Evolutionary conservation across 2,797 vertebrate genomes (phyloP).

Genomic region (Acrossocheilus wenchowensis): DNA sequence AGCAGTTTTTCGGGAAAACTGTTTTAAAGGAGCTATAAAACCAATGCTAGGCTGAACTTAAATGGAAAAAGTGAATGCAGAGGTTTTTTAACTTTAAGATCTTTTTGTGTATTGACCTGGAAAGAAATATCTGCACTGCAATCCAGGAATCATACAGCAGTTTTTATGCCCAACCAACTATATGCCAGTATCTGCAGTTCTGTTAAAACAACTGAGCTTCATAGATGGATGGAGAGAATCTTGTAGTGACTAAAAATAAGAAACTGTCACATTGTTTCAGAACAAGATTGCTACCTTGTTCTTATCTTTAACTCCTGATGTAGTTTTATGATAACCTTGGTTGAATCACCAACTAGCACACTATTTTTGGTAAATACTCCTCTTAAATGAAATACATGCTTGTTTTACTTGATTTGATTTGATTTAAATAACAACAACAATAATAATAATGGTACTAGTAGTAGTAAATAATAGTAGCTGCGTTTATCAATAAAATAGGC

Average conservation of each 20-base stretch:
- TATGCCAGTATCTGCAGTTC: neutral
- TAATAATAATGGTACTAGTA: neutral
- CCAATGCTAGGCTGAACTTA: neutral
- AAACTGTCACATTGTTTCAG: neutral
- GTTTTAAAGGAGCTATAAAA: constrained; percentile 2
- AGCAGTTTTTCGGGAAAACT: neutral
- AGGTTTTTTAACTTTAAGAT: neutral
- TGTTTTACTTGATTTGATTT: no score
- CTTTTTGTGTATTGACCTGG: constrained; percentile 52
- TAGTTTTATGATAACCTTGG: neutral
- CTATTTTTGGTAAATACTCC: neutral
- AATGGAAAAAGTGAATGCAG: neutral
- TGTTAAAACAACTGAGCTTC: neutral
- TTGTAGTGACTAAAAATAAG: neutral
- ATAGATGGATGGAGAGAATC: neutral
- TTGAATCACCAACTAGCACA: neutral
- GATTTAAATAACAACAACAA: no score
- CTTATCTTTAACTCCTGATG: neutral
- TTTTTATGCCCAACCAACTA: neutral
- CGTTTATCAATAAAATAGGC: neutral
- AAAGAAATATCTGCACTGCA: constrained; percentile 61
- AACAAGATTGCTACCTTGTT: neutral
- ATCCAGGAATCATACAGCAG: neutral
- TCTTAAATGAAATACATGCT: neutral
- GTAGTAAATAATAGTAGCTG: neutral